Evolutionary conservation across 1,140 invertebrate genomes (phyloP).

Genomic region (Diachasmimorpha longicaudata): DNA sequence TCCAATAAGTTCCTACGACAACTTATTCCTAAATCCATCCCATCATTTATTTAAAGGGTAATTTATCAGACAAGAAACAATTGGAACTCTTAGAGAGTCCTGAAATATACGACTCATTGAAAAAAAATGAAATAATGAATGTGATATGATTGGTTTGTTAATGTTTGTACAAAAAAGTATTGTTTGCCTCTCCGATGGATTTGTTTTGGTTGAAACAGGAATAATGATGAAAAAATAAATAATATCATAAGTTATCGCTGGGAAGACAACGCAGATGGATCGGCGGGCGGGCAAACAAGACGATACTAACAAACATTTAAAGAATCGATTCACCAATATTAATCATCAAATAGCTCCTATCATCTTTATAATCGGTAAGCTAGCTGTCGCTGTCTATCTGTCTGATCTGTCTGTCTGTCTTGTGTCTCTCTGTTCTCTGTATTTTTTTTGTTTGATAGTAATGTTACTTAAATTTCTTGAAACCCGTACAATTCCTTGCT

Average conservation of each 20-base stretch:
- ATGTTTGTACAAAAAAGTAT: not conserved
- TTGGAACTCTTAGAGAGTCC: too few species aligned
- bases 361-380: constrained; percentile 49
- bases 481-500: not conserved
- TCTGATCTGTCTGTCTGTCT: constrained; percentile 49
- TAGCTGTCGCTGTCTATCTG: constrained; percentile 39
- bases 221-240: not conserved
- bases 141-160: not conserved
- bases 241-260: not conserved
- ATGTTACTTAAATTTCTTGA: not conserved
- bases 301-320: not conserved
- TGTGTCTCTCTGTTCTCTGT: constrained; percentile 34
- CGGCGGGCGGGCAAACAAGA: constrained; percentile 4
- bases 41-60: too few species aligned
- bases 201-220: not conserved
- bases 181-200: not conserved
- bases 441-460: constrained; percentile 22
- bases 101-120: too few species aligned
- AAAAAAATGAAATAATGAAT: too few species aligned
- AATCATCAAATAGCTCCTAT: constrained; percentile 39
- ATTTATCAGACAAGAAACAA: too few species aligned
- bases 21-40: too few species aligned
- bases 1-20: too few species aligned
- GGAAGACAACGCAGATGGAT: constrained; percentile 30
- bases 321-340: constrained; percentile 26